Evolutionary conservation across 1,140 invertebrate species (phyloP).

Genomic region (Drosophila aff.): DNA sequence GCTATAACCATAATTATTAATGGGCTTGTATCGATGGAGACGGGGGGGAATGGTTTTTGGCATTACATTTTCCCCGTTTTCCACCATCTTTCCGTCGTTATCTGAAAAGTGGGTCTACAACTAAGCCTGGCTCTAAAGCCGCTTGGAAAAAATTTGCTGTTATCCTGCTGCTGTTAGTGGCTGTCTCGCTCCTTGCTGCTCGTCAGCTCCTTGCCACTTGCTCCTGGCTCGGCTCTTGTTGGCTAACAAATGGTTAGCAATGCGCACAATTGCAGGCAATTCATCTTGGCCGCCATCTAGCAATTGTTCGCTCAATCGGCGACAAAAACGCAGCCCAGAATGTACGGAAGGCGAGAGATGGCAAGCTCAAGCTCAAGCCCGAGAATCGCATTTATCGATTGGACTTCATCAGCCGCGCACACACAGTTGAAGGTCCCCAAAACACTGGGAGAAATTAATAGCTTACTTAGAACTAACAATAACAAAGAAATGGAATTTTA

Average conservation of each 20-base stretch:
- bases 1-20: conserved; percentile 79
- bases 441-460: background rate
- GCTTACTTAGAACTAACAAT: background rate
- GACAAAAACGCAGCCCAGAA: conserved; percentile 63
- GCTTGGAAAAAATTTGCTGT: conserved; percentile 8
- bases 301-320: conserved; percentile 77
- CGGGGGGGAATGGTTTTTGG: background rate
- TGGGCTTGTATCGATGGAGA: conserved; percentile 37
- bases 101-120: conserved; percentile 5
- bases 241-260: conserved; percentile 73
- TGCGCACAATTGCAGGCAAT: conserved; percentile 81
- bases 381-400: conserved; percentile 73
- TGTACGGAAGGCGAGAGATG: conserved; percentile 9
- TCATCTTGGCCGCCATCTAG: conserved; percentile 70
- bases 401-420: conserved; percentile 57
- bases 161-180: conserved; percentile 2
- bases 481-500: background rate
- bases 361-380: conserved; percentile 15
- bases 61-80: conserved; percentile 28
- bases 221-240: conserved; percentile 19
- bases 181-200: conserved; percentile 4
- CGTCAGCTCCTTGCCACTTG: conserved; percentile 6
- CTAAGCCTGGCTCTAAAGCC: conserved; percentile 30
- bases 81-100: conserved; percentile 8
- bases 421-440: conserved; percentile 31